phyloP scores from a whole-genome alignment of 1,140 invertebrate species.

The Paraescarpia echinospica region DNA sequence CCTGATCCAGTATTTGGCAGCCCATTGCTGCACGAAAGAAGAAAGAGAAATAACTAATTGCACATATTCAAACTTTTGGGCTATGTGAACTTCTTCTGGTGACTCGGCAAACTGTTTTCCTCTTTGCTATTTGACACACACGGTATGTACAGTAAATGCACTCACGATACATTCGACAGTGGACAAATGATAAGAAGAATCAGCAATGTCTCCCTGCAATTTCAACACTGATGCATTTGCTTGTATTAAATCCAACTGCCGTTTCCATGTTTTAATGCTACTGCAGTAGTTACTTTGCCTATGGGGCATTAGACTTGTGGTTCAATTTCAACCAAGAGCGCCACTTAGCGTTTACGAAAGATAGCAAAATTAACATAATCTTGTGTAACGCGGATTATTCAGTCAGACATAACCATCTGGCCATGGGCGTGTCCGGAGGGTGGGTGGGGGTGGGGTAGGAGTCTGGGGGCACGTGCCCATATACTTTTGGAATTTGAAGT shows the following conservation, averaged over 20 bases:
- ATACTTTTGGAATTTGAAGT: too few species aligned
- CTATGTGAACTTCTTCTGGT: neutral
- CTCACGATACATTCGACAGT: neutral
- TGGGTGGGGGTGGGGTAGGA: too few species aligned
- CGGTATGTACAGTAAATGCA: neutral
- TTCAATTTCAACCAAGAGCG: neutral
- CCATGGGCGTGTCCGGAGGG: too few species aligned
- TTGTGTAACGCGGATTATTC: too few species aligned
- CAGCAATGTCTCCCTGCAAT: too few species aligned
- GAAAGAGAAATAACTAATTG: neutral
- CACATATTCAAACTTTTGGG: neutral
- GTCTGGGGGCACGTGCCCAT: too few species aligned
- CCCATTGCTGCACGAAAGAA: conserved; percentile 42
- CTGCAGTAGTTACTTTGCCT: too few species aligned
- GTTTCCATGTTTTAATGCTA: neutral
- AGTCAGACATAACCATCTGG: too few species aligned
- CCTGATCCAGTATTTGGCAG: conserved; percentile 67
- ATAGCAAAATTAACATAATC: too few species aligned
- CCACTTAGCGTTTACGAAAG: too few species aligned
- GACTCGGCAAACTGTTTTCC: neutral
- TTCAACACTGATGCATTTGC: neutral
- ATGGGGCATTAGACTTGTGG: neutral
- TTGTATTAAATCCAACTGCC: neutral
- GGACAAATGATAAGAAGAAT: too few species aligned
- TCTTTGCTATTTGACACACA: neutral